Evolutionary conservation across 2,888 invertebrate genomes (phyloP).

Genomic region (Lissonota sp.): DNA sequence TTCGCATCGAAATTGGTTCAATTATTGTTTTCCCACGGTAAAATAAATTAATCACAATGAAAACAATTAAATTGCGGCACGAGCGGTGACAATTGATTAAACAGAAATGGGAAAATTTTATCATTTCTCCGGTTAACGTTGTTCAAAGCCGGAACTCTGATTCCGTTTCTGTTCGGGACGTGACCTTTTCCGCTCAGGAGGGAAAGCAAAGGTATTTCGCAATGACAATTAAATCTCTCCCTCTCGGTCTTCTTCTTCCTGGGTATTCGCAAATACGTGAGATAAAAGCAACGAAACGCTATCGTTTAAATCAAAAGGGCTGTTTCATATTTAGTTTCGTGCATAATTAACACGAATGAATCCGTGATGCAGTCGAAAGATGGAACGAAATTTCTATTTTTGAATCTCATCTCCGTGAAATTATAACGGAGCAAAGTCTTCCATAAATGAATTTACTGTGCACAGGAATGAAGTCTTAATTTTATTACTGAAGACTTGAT

Average conservation of each 20-base stretch:
- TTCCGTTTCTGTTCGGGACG: background rate
- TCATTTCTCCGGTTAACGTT: background rate
- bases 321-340: background rate
- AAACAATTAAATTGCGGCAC: constrained; percentile 10
- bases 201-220: constrained; percentile 7
- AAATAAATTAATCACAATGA: background rate
- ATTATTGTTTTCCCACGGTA: background rate
- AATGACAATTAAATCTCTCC: constrained; percentile 8
- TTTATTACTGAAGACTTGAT: too few species aligned
- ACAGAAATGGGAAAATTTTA: background rate
- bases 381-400: too few species aligned
- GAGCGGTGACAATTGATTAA: constrained; percentile 3
- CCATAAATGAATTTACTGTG: too few species aligned
- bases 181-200: background rate
- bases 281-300: too few species aligned
- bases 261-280: too few species aligned
- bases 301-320: background rate
- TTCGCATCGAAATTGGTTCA: background rate
- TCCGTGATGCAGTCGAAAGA: too few species aligned
- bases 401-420: too few species aligned
- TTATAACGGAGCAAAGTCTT: too few species aligned
- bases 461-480: too few species aligned
- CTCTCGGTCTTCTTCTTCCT: too few species aligned
- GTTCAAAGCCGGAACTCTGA: background rate
- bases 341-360: too few species aligned